Evolutionary conservation across 2,888 invertebrate genomes (phyloP), one percentile per base, ranked within the genome.

Genomic region (Glaucopsyche alexis): DNA sequence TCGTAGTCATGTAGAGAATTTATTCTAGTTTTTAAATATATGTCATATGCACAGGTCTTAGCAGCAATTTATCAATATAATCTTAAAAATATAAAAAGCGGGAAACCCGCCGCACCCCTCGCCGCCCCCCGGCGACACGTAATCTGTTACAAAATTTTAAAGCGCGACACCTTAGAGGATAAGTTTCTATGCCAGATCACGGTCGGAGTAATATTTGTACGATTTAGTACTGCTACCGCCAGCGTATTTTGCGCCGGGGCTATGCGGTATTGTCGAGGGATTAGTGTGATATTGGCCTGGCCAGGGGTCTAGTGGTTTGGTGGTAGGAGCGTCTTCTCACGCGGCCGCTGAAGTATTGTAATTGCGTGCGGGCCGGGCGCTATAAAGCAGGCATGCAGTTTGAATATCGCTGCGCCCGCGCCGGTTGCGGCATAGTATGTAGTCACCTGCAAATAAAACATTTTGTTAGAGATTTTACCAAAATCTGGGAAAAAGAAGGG

Each of bases 191-290:
- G 73, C 70, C 65, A 66, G 80, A 75, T 75, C 79, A 79, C 76
- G 80, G 79, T 78, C 78, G 76, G 79, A 82, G 82, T 82, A 82
- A 84, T 84, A 84, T 84, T 85, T 82, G 84, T 82, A 79, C 80
- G 80, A 80, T 80, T 81, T 80, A 82, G 77, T 78, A 75, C 72
- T 71, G 74, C 66, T 9, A 42, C 70, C 9, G 16, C 70, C 50
- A 13, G 45, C 16, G 66, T 42, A 29, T 66, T 16, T 5, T 67
- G 69, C 73, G 42, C 42, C 14, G 3, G 7, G 0, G 16, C 1
- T n/a, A 40, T 19, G 70, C 60, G 19, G 8, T 73, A 64, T 29
- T 7, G 42, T 52, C 0, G 11, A 1, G 71, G 3, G n/a, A 14
- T 72, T 71, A 42, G 73, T 75, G 73, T 9, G 40, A 47, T 38